Base-by-base conservation (phyloP, 2,113 vertebrate genomes). In the Oreochromis niloticus region DNA sequence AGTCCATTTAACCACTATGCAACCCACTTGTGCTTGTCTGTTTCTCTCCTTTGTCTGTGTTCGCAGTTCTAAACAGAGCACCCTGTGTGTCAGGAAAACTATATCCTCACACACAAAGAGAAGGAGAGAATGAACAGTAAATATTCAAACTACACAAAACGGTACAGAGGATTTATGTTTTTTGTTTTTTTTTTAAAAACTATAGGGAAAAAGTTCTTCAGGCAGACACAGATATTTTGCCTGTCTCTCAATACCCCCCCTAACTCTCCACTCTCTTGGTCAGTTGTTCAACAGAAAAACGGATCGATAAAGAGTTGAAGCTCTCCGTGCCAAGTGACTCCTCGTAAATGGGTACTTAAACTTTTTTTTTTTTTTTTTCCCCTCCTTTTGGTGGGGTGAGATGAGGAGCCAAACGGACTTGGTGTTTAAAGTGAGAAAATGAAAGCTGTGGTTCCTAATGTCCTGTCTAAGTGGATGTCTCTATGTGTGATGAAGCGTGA, bases 61-160 rank as follows among this genome's bases (percentile, higher is more conserved):
- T 95, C 88, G 63, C 96, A 97, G 96, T 97, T 97, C 94, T 95
- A 95, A 96, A 97, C 95, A 96, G 96, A 96, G 95, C 95, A 92
- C 90, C 95, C 91, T 94, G 94, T 95, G 95, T 96, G 95, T 97
- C 95, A 96, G 95, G 95, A 96, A 95, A 95, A 95, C 94, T 91
- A 92, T 95, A 88, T 95, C 95, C 96, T 96, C 91, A 93, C 94
- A 95, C 94, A 95, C 94, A 94, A 89, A 95, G 93, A 95, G 96
- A 95, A 93, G 90, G 93, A 95, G 95, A 93, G 94, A 96, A 94
- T 68, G 94, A 96, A 94, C 94, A 86, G 86, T 92, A 93, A 94
- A 94, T 80, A 90, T 90, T 95, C 93, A 93, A 95, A 94, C 94
- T 87, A 92, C 90, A 91, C 94, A 94, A 94, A 95, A 89, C 89